Evolutionary conservation across 2,888 invertebrate species (phyloP).

Genomic region (Physocephala rufipes): DNA sequence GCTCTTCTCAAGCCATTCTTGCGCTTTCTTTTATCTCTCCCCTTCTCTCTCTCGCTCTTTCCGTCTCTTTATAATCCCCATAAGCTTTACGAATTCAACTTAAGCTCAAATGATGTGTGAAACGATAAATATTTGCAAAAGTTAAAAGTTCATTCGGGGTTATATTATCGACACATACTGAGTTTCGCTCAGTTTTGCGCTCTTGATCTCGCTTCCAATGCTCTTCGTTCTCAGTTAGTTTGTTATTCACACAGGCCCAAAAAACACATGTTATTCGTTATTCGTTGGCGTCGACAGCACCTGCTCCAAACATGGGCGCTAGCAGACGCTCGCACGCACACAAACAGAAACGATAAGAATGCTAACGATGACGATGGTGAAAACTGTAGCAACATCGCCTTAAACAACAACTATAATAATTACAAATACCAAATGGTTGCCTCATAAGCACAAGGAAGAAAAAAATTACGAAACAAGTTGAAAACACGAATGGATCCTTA

Average conservation of each 20-base stretch:
- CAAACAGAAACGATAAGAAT: conserved; percentile 13
- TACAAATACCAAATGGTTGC: conserved; percentile 22
- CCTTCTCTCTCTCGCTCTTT: no score
- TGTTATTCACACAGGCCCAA: no score
- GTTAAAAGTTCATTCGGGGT: neutral
- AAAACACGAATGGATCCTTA: conserved; percentile 39
- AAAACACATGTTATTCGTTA: neutral
- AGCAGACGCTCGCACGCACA: no score
- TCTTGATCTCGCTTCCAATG: neutral
- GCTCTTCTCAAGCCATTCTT: no score
- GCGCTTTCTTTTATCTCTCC: no score
- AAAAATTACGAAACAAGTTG: conserved; percentile 23
- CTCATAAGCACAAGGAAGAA: neutral
- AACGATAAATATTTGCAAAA: neutral
- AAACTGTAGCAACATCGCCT: conserved; percentile 18
- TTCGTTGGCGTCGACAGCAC: conserved; percentile 1
- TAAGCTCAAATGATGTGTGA: conserved; percentile 1
- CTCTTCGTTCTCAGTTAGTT: no score
- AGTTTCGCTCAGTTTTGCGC: neutral
- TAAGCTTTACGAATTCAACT: conserved; percentile 5
- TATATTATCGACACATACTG: neutral
- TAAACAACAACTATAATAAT: neutral
- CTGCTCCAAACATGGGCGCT: conserved; percentile 13
- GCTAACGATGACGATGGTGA: conserved; percentile 16
- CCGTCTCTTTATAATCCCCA: neutral